phyloP scores from a whole-genome alignment of 2,888 invertebrate species.

The Ophion obscuratus region DNA sequence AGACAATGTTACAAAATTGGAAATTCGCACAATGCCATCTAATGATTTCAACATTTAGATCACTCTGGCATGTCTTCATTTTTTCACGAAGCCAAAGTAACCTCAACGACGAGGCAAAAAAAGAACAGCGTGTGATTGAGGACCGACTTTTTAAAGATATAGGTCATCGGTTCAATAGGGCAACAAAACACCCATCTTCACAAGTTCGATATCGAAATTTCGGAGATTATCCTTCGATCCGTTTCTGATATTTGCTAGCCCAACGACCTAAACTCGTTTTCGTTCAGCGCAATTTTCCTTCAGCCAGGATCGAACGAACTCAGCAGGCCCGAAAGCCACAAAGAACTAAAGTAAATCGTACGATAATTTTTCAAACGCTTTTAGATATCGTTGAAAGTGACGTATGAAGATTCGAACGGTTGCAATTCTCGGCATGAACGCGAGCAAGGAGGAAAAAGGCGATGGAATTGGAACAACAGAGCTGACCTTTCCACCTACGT shows the following conservation, averaged over 20 bases:
- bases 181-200: no score
- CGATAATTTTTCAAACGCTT: conserved; percentile 25
- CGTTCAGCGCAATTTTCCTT: no score
- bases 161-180: no score
- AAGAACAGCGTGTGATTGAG: no score
- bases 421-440: conserved; percentile 32
- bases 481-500: conserved; percentile 54
- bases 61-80: not conserved
- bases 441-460: conserved; percentile 3
- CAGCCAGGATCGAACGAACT: conserved; percentile 2
- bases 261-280: not conserved
- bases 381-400: conserved; percentile 12
- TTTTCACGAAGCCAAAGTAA: no score
- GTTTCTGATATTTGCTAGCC: no score
- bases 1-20: no score
- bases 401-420: conserved; percentile 31
- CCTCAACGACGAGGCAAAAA: no score
- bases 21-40: not conserved
- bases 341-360: conserved; percentile 9
- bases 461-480: conserved; percentile 45
- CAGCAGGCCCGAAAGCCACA: not conserved
- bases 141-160: no score
- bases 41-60: not conserved
- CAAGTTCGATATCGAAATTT: no score
- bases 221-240: no score